Conservation (phyloP, 2,888 invertebrate genomes). For the Dynastes hyllus region DNA sequence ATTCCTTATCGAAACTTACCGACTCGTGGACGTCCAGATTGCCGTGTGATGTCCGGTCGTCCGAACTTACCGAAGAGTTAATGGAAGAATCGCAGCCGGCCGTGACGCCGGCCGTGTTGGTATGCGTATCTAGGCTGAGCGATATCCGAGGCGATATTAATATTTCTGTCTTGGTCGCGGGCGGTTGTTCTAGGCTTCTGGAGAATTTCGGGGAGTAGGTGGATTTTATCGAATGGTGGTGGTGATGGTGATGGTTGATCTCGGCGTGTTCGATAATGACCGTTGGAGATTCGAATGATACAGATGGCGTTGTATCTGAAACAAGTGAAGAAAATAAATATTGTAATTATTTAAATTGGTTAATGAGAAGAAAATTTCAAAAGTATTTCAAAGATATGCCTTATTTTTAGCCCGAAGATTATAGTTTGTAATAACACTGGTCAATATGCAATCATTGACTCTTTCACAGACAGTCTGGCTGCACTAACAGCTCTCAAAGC, state of each 20-base stretch:
- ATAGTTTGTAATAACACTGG: too few species aligned
- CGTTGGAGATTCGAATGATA: conserved; percentile 57
- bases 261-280: conserved; percentile 57
- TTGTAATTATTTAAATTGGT: background rate
- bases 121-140: conserved; percentile 64
- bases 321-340: conserved; percentile 1
- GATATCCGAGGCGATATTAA: conserved; percentile 66
- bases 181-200: conserved; percentile 67
- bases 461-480: too few species aligned
- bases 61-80: conserved; percentile 45
- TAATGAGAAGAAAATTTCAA: too few species aligned
- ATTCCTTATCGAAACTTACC: conserved; percentile 61
- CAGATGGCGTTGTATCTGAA: conserved; percentile 53
- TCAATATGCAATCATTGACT: too few species aligned
- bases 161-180: conserved; percentile 58
- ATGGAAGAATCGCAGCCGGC: conserved; percentile 48
- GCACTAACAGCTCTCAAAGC: too few species aligned
- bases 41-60: conserved; percentile 58
- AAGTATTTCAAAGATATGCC: too few species aligned
- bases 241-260: conserved; percentile 52
- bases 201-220: conserved; percentile 62
- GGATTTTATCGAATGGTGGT: conserved; percentile 33
- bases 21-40: conserved; percentile 55
- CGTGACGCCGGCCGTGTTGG: background rate
- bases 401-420: too few species aligned